Evolutionary conservation across 2,888 invertebrate genomes (phyloP).

Genomic region (Apodemia duryi): DNA sequence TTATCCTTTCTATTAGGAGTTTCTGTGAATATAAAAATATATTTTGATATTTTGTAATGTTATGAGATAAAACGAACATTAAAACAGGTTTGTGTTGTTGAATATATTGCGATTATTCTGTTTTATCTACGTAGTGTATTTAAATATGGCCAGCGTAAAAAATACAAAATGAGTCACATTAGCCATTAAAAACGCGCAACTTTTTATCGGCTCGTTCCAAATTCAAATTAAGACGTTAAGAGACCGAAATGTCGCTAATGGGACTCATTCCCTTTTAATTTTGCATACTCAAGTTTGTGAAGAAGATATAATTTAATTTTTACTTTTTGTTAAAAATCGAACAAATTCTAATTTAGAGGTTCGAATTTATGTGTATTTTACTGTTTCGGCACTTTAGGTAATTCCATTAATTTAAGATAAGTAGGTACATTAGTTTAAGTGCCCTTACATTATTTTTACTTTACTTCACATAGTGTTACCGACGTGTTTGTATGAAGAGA

Average conservation of each 20-base stretch:
- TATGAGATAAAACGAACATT: too few relatives aligned
- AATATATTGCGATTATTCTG: not conserved
- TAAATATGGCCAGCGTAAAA: slow-evolving; percentile 4
- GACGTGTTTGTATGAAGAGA: too few relatives aligned
- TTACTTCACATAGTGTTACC: too few relatives aligned
- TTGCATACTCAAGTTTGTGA: slow-evolving; percentile 44
- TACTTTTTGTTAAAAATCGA: slow-evolving; percentile 20
- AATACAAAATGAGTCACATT: slow-evolving; percentile 10
- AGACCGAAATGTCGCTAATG: slow-evolving; percentile 61
- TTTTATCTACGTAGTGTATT: not conserved
- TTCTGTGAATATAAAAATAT: too few relatives aligned
- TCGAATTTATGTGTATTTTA: too few relatives aligned
- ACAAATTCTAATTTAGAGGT: not conserved
- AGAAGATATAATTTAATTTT: slow-evolving; percentile 44
- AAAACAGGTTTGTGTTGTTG: too few relatives aligned
- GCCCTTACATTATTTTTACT: too few relatives aligned
- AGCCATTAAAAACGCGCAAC: slow-evolving; percentile 32
- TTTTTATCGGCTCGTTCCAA: slow-evolving; percentile 41
- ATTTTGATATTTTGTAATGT: too few relatives aligned
- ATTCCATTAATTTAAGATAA: too few relatives aligned
- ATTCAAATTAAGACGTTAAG: slow-evolving; percentile 68
- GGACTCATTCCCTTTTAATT: slow-evolving; percentile 49
- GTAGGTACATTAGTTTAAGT: too few relatives aligned
- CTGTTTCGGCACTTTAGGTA: too few relatives aligned
- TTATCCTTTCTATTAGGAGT: too few relatives aligned